phyloP scores from a whole-genome alignment of 2,797 vertebrate species.

The Dipus sagitta region DNA sequence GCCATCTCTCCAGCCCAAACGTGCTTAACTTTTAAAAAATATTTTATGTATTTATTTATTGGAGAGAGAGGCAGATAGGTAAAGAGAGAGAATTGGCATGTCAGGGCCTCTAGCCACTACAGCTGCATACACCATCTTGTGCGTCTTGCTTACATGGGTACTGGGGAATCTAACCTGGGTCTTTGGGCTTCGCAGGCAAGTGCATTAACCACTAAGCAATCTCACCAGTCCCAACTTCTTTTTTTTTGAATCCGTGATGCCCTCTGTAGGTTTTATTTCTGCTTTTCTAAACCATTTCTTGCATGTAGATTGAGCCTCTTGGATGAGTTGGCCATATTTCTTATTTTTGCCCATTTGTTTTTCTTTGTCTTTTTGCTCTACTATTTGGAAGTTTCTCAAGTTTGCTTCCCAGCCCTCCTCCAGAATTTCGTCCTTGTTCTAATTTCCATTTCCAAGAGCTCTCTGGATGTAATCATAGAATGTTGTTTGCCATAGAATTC shows the following conservation, averaged over 20 bases:
- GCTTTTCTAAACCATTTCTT: neutral
- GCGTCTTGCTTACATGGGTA: no score
- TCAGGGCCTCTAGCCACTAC: no score
- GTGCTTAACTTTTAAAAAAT: neutral
- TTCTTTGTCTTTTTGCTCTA: constrained; percentile 12
- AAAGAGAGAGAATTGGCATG: no score
- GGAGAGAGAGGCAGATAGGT: no score
- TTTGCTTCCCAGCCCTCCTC: neutral
- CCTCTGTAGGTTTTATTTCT: constrained; percentile 6
- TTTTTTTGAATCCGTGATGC: neutral
- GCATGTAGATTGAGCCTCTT: neutral
- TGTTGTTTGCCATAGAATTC: neutral
- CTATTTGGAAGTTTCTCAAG: constrained; percentile 12
- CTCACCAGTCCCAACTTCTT: no score
- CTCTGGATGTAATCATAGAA: neutral
- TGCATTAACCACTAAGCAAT: no score
- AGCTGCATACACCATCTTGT: no score
- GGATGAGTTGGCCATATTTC: neutral
- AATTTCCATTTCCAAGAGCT: constrained; percentile 11
- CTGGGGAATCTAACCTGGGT: no score
- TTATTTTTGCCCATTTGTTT: neutral
- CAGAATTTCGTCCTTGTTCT: neutral
- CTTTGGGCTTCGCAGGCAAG: no score
- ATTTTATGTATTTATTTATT: no score
- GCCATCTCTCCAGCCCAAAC: no score